phyloP scores from a whole-genome alignment of 2,888 invertebrate genomes.

The Caenorhabditis zanzibari region DNA sequence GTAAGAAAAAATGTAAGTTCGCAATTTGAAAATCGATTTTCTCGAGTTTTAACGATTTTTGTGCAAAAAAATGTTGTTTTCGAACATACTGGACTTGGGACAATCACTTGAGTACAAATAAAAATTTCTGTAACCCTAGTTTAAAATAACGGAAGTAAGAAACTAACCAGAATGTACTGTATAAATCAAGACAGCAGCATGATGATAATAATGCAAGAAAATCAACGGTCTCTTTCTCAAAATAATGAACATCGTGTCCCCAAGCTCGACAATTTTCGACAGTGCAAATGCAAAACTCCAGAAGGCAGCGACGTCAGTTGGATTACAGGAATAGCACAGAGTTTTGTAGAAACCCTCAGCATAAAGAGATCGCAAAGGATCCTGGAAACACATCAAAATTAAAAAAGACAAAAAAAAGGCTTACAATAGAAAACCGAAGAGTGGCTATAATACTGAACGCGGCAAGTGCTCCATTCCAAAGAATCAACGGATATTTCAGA shows the following conservation, averaged over 20 bases:
- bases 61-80: too few relatives aligned
- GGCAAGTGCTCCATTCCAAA: conserved; percentile 85
- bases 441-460: conserved; percentile 85
- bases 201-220: conserved; percentile 83
- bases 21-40: too few relatives aligned
- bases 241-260: conserved; percentile 83
- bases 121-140: too few relatives aligned
- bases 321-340: conserved; percentile 79
- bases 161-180: conserved; percentile 81
- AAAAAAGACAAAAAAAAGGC: not conserved
- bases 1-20: too few relatives aligned
- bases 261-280: conserved; percentile 82
- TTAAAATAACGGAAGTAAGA: too few relatives aligned
- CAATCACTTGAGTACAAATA: too few relatives aligned
- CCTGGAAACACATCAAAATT: conserved; percentile 67
- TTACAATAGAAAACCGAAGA: conserved; percentile 82
- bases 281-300: conserved; percentile 81
- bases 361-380: conserved; percentile 74
- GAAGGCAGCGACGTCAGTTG: conserved; percentile 76
- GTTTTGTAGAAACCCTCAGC: conserved; percentile 75
- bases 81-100: too few relatives aligned
- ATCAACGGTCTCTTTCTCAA: conserved; percentile 81
- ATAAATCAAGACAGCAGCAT: conserved; percentile 83
- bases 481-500: conserved; percentile 84
- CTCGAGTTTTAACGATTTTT: too few relatives aligned